Evolutionary conservation across 2,888 invertebrate species (phyloP).

Genomic region (Pteria penguin): DNA sequence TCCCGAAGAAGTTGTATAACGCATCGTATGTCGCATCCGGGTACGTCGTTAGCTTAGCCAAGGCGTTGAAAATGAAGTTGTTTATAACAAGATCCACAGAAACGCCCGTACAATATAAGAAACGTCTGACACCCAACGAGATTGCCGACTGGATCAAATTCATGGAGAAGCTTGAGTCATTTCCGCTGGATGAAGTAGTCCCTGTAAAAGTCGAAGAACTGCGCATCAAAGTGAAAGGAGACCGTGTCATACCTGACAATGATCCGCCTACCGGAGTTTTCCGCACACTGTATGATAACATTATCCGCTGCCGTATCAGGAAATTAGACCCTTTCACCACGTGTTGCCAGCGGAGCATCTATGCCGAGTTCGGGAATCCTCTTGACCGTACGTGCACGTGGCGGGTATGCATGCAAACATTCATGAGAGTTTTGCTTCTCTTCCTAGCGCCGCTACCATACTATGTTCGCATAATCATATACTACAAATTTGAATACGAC

Average conservation of each 20-base stretch:
- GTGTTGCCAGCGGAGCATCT: conserved; percentile 74
- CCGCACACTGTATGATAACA: conserved; percentile 71
- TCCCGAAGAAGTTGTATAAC: conserved; percentile 72
- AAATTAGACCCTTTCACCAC: conserved; percentile 72
- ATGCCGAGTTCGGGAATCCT: conserved; percentile 61
- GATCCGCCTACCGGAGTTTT: conserved; percentile 73
- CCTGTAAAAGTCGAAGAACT: conserved; percentile 67
- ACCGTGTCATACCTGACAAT: conserved; percentile 72
- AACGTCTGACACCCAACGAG: conserved; percentile 64
- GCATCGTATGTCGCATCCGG: conserved; percentile 72
- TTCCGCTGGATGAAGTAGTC: conserved; percentile 65
- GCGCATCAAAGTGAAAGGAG: conserved; percentile 71
- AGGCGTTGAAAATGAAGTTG: conserved; percentile 67
- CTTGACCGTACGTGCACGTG: conserved; percentile 66
- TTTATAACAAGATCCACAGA: conserved; percentile 67
- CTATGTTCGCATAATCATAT: conserved; percentile 73
- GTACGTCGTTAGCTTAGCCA: conserved; percentile 72
- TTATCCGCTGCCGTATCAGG: conserved; percentile 74
- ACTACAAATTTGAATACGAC: conserved; percentile 73
- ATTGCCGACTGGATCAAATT: conserved; percentile 67
- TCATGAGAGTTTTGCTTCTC: conserved; percentile 68
- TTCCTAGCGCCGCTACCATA: conserved; percentile 73
- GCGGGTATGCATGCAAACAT: conserved; percentile 63
- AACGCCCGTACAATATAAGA: conserved; percentile 62
- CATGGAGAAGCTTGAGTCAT: conserved; percentile 53